phyloP scores from a whole-genome alignment of 2,888 invertebrate species.

The Lithophane semibrunnea region DNA sequence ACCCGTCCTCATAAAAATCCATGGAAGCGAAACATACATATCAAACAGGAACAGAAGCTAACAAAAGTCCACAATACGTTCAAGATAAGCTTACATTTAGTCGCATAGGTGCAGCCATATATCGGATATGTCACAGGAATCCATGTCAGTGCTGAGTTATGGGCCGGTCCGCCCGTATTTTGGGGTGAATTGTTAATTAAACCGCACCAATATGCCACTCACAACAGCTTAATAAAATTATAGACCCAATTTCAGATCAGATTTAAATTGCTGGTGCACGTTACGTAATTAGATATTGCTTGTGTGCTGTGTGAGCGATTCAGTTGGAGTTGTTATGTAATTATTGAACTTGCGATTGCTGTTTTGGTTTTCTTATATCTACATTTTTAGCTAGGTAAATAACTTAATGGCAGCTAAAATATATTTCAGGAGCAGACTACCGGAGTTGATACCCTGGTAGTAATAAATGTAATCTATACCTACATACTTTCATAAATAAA shows the following conservation, averaged over 20 bases:
- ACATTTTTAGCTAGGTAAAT: neutral
- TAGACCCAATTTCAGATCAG: conserved; percentile 74
- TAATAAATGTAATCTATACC: neutral
- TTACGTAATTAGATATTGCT: conserved; percentile 59
- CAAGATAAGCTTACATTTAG: conserved; percentile 60
- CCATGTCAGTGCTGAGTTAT: conserved; percentile 77
- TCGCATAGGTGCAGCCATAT: conserved; percentile 65
- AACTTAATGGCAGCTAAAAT: neutral
- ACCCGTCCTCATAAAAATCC: neutral
- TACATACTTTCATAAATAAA: too few species aligned
- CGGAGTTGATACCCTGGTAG: neutral
- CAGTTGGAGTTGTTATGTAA: conserved; percentile 14
- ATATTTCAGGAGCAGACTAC: neutral
- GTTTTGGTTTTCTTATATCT: neutral
- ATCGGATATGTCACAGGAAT: conserved; percentile 68
- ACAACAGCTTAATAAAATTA: conserved; percentile 79
- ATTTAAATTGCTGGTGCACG: conserved; percentile 69
- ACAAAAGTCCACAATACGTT: conserved; percentile 46
- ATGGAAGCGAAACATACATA: conserved; percentile 13
- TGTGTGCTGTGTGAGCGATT: conserved; percentile 20
- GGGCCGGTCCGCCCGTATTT: conserved; percentile 68
- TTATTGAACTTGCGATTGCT: neutral
- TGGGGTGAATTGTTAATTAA: conserved; percentile 82
- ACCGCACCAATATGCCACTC: conserved; percentile 80
- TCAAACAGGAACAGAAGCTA: conserved; percentile 41